These are phyloP conservation scores for Adelognathus sp. DNA, from an alignment of 2,888 invertebrate genomes.

Conservation along the genomic window DNA sequence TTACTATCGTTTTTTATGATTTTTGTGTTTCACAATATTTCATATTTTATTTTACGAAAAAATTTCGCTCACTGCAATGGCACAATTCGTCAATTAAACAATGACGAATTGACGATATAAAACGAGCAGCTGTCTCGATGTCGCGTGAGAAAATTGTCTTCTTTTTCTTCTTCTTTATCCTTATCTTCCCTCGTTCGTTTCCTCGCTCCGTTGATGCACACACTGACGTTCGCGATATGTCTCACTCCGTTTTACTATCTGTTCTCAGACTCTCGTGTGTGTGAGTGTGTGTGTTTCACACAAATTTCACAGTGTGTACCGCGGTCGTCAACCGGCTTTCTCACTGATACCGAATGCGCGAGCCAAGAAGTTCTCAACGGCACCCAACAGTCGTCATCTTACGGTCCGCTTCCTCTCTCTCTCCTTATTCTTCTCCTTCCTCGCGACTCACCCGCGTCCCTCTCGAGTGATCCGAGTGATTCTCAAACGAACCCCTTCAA, in stretches of 20 bases:
- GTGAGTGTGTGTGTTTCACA: slow-evolving; percentile 16
- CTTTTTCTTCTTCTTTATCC: not conserved
- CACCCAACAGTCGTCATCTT: slow-evolving; percentile 11
- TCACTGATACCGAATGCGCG: slow-evolving; percentile 1
- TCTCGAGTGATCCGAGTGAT: slow-evolving; percentile 33
- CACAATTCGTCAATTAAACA: too few relatives aligned
- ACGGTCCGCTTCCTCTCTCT: not conserved
- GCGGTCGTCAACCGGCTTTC: slow-evolving; percentile 20
- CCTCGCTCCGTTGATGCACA: not conserved
- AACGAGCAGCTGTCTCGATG: not conserved
- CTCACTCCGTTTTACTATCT: not conserved
- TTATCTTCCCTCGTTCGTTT: not conserved
- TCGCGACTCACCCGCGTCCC: slow-evolving; percentile 19
- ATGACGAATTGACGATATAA: not conserved
- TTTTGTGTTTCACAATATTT: too few relatives aligned
- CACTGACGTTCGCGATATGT: slow-evolving; percentile 20
- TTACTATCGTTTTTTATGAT: too few relatives aligned
- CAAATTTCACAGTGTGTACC: slow-evolving; percentile 12
- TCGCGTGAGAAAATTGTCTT: not conserved
- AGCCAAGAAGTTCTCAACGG: not conserved
- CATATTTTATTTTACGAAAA: too few relatives aligned
- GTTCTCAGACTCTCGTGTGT: not conserved
- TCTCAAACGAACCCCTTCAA: slow-evolving; percentile 25
- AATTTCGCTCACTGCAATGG: too few relatives aligned
- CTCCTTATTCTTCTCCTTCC: slow-evolving; percentile 18